Conservation (phyloP, 2,113 vertebrate genomes). For the Macquaria australasica region DNA sequence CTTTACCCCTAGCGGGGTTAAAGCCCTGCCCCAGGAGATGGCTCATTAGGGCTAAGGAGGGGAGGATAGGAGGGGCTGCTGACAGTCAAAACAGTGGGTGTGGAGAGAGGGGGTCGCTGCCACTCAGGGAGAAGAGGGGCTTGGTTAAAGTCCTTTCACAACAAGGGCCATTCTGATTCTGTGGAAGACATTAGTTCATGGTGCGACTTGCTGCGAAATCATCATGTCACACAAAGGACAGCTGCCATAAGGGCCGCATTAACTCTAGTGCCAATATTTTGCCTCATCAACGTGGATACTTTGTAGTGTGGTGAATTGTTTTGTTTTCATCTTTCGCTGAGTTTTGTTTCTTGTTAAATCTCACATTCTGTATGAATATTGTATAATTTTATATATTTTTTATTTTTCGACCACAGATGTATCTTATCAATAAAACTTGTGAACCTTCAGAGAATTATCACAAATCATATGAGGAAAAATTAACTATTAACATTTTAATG, state of each 20-base stretch:
- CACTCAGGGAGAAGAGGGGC: conserved; percentile 64
- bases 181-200: conserved; percentile 62
- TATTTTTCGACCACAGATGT: neutral
- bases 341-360: conserved; percentile 1
- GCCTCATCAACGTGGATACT: neutral
- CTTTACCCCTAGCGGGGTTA: conserved; percentile 88
- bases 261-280: conserved; percentile 31
- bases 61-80: conserved; percentile 64
- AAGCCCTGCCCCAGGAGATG: conserved; percentile 87
- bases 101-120: conserved; percentile 56
- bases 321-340: neutral
- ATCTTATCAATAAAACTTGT: neutral
- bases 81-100: conserved; percentile 75
- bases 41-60: conserved; percentile 87
- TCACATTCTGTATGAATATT: neutral
- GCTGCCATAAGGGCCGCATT: conserved; percentile 48
- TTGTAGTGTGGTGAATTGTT: neutral
- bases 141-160: conserved; percentile 57
- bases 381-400: neutral
- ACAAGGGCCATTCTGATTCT: conserved; percentile 59
- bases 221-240: conserved; percentile 65
- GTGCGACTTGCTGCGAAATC: conserved; percentile 52
- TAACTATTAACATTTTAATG: conserved; percentile 72
- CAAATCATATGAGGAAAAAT: conserved; percentile 28
- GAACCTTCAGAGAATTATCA: conserved; percentile 1